Evolutionary conservation across 2,797 vertebrate genomes (phyloP), one percentile per base, ranked within the genome.

Genomic region (Natrix natrix): DNA sequence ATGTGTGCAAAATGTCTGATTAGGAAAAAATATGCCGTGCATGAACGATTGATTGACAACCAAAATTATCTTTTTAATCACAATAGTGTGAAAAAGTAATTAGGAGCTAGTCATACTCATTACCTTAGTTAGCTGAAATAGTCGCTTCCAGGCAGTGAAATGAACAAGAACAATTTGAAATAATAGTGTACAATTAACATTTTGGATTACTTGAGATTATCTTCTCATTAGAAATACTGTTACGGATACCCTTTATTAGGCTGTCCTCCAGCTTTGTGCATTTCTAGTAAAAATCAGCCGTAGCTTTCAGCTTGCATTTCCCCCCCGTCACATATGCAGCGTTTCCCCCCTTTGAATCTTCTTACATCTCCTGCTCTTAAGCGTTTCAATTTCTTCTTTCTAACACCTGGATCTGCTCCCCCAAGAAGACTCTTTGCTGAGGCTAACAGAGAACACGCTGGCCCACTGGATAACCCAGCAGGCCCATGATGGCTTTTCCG

Each of bases 21-120:
- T 74, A 57, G 83, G 32, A 43, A 88, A 90, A 92, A 90, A 90
- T 89, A 60, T 97, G 96, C 97, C 74, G 96, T 96, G 96, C 97
- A 96, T 97, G 97, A 97, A 94, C 95, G 88, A 95, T 96, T 96
- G 97, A 95, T 95, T 95, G 96, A 96, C 96, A 95, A 96, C 93
- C 32, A 87, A 96, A 96, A 96, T 96, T 97, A 96, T 97, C 94
- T 97, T 96, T 97, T 97, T 97, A 96, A 97, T 97, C 96, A 96
- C 96, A 97, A 95, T 94, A 97, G 97, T 96, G 94, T 95, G 96
- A 97, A 96, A 96, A 97, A 97, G 96, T 97, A 97, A 97, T 98
- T 97, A 97, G 91, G 96, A 98, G 97, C 97, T 97, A 97, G 97
- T 97, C 97, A 98, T 98, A 97, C 97, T 95, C 96, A 95, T 97